Evolutionary conservation across 92 coral and sea anemone species (phyloP), one percentile per base, ranked within the genome.

Genomic region (Siderastrea siderea): DNA sequence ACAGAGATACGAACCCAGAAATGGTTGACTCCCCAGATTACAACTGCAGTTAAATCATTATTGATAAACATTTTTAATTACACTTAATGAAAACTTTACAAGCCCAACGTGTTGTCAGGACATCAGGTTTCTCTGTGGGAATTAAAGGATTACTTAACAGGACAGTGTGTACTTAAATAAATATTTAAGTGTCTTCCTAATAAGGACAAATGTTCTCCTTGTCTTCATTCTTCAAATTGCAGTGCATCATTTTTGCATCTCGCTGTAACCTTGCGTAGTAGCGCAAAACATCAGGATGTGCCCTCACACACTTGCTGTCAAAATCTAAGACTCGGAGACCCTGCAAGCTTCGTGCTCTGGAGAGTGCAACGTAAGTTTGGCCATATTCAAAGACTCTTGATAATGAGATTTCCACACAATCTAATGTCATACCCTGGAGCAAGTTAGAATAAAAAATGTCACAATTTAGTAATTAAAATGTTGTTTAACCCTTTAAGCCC

Each of bases 361-460:
- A 97, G 44, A 97, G 89, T 15, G 99, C 99, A 38, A 97, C 99
- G 81, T 97, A 97, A 3, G 98, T 96, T 86, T 97, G 99, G 2
- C 99, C 99, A 75, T 92, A 97, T 85, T 97, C 99, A 72, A 97
- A 97, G 57, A 97, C 99, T 86, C 96, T 80, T 51, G 99, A 94
- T 2, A 97, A 79, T 19, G 99, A 97, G 81, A 97, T 95, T 74
- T 97, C 99, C 61, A 97, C 98, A 84, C 98, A 95, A 79, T 97
- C 99, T 9, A 97, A 76, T 58, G 99, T 95, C 99, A 97, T 97
- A 38, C 99, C 99, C 99, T 97, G 63, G 6, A 59, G 10, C 59
- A 66, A 38, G 15, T 47, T 19, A 6, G 48, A 80, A 2, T 7
- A 15, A 19, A 43, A 53, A 44, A 67, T 45, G 54, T 7, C 17